Conservation (phyloP, 2,797 vertebrate species). For the Pitangus sulphuratus region DNA sequence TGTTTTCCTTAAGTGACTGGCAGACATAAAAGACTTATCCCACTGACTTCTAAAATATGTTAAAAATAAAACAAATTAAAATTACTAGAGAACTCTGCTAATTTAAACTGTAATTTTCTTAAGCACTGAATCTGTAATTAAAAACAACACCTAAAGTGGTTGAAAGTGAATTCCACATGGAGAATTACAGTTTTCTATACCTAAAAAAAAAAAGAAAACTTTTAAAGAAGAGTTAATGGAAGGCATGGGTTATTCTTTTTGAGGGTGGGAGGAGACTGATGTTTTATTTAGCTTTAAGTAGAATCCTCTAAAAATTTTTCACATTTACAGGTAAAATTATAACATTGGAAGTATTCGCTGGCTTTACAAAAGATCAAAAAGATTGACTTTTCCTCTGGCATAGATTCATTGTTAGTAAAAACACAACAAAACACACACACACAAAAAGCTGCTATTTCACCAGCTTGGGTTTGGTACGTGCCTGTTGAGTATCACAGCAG, state of each 20-base stretch:
- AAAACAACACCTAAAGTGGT: background rate
- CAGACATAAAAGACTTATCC: conserved; percentile 5
- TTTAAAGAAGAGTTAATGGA: background rate
- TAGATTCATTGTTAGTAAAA: conserved; percentile 27
- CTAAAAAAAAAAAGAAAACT: background rate
- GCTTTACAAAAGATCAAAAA: conserved; percentile 19
- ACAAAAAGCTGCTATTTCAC: conserved; percentile 19
- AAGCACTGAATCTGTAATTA: background rate
- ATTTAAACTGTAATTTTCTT: background rate
- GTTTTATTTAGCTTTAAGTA: conserved; percentile 38
- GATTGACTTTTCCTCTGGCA: conserved; percentile 11
- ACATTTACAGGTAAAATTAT: conserved; percentile 21
- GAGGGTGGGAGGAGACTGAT: background rate
- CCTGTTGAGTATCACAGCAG: conserved; percentile 29
- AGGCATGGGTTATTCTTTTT: background rate
- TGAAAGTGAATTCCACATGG: background rate
- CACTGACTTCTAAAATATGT: background rate
- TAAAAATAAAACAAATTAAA: background rate
- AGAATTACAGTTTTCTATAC: background rate
- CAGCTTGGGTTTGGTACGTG: conserved; percentile 23
- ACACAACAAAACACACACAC: background rate
- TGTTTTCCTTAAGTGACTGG: conserved; percentile 38
- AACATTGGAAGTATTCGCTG: background rate
- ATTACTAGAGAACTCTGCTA: background rate
- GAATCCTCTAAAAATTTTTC: conserved; percentile 13